Evolutionary conservation across 2,797 vertebrate genomes (phyloP).

Genomic region (Nannoperca australis): DNA sequence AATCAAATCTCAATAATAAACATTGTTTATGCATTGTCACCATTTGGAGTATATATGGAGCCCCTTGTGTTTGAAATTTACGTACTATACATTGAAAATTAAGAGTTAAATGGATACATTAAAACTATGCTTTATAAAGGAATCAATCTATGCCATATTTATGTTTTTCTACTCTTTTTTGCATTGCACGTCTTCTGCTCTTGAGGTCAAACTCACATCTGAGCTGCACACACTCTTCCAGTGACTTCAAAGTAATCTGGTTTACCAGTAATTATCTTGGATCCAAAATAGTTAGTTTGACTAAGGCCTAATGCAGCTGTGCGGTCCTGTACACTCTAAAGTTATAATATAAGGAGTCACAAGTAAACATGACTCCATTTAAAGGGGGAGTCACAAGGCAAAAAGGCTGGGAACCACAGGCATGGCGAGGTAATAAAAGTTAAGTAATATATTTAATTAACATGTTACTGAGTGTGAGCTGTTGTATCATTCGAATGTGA

Average conservation of each 20-base stretch:
- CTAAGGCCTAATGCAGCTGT: neutral
- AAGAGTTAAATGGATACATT: neutral
- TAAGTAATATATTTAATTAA: neutral
- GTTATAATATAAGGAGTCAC: neutral
- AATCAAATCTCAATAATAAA: neutral
- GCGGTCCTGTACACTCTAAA: neutral
- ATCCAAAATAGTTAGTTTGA: neutral
- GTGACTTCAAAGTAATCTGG: constrained; percentile 7
- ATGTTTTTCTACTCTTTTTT: neutral
- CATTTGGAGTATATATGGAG: neutral
- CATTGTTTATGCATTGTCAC: neutral
- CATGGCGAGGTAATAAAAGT: neutral
- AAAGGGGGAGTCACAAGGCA: neutral
- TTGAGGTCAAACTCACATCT: neutral
- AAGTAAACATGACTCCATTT: neutral
- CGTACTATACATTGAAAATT: neutral
- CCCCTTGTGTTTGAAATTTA: neutral
- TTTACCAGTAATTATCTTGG: constrained; percentile 17
- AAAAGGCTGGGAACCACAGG: neutral
- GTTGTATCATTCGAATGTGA: neutral
- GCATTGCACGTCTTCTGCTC: neutral
- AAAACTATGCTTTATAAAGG: neutral
- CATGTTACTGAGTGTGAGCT: neutral
- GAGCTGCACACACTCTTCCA: neutral
- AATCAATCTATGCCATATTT: neutral